Evolutionary conservation across 2,888 invertebrate genomes (phyloP).

Genomic region (Chrysolina oricalcia): DNA sequence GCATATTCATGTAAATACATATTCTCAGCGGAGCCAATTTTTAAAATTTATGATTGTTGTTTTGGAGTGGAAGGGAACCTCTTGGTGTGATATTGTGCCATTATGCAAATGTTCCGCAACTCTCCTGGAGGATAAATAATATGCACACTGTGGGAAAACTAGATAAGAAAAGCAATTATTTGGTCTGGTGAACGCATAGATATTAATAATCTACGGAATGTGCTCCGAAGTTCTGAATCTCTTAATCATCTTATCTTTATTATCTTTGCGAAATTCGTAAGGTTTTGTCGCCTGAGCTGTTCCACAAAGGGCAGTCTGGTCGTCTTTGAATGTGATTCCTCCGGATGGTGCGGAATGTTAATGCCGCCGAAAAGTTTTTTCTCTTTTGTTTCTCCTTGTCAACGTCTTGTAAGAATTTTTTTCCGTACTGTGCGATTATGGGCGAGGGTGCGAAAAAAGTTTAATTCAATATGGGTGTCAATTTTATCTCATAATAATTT

Average conservation of each 20-base stretch:
- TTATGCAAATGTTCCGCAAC: conserved; percentile 45
- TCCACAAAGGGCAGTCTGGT: conserved; percentile 18
- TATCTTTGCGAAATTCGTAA: conserved; percentile 35
- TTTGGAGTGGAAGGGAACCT: not conserved
- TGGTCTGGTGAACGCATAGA: conserved; percentile 55
- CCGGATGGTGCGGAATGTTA: conserved; percentile 9
- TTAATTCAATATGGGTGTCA: too few relatives aligned
- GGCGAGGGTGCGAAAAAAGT: too few relatives aligned
- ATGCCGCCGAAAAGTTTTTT: conserved; percentile 7
- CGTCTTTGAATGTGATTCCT: conserved; percentile 4
- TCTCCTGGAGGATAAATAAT: conserved; percentile 41
- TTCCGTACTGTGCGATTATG: too few relatives aligned
- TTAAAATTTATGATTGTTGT: conserved; percentile 25
- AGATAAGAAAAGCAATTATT: conserved; percentile 57
- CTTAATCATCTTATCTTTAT: conserved; percentile 48
- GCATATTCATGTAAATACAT: conserved; percentile 2
- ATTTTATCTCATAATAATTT: too few relatives aligned
- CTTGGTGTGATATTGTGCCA: conserved; percentile 21
- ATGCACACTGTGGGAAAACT: conserved; percentile 48
- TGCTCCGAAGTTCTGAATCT: conserved; percentile 40
- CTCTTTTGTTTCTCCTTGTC: not conserved
- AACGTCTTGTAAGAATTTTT: not conserved
- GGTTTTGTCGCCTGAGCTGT: conserved; percentile 17
- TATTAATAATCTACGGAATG: conserved; percentile 51
- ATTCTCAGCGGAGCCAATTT: not conserved